Conservation (phyloP, 1,140 invertebrate genomes). For the Drosophila tsacasi region DNA sequence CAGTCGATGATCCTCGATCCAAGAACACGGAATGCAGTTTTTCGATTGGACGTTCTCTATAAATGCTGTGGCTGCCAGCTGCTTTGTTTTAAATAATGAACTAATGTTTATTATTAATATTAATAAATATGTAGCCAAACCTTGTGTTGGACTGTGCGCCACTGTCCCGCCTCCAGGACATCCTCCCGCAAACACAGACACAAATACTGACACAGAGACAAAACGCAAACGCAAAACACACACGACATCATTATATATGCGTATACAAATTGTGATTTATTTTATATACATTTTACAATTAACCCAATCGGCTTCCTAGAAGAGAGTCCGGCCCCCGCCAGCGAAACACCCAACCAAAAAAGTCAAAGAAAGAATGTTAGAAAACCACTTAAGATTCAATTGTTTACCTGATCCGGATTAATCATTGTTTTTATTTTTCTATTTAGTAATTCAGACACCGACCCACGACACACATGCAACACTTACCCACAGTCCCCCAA, state of each 20-base stretch:
- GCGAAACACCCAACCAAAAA: constrained; percentile 42
- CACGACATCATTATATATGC: constrained; percentile 65
- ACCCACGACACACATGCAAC: constrained; percentile 11
- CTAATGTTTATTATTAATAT: constrained; percentile 76
- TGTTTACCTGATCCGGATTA: constrained; percentile 60
- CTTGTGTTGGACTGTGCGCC: constrained; percentile 51
- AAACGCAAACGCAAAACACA: constrained; percentile 29
- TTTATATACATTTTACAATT: constrained; percentile 79
- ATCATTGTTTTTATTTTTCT: constrained; percentile 19
- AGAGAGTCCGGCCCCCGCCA: constrained; percentile 35
- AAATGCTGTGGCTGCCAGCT: constrained; percentile 70
- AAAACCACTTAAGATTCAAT: constrained; percentile 30
- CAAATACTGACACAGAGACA: constrained; percentile 15
- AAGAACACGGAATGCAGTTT: constrained; percentile 13
- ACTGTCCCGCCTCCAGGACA: constrained; percentile 32
- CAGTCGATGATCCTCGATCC: constrained; percentile 12
- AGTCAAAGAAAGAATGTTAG: constrained; percentile 34
- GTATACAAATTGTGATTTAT: constrained; percentile 81
- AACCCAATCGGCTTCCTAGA: constrained; percentile 56
- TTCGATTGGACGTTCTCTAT: constrained; percentile 32
- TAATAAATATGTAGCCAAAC: constrained; percentile 67
- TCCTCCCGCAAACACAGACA: constrained; percentile 23
- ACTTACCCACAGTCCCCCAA: constrained; percentile 7
- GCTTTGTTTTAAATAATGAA: constrained; percentile 81
- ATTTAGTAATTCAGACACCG: constrained; percentile 3